Percentiles rank a stretch among this genome's conserved stretches.
phyloP scores from a whole-genome alignment of 1,140 invertebrate genomes.

The Mizuhopecten yessoensis region DNA sequence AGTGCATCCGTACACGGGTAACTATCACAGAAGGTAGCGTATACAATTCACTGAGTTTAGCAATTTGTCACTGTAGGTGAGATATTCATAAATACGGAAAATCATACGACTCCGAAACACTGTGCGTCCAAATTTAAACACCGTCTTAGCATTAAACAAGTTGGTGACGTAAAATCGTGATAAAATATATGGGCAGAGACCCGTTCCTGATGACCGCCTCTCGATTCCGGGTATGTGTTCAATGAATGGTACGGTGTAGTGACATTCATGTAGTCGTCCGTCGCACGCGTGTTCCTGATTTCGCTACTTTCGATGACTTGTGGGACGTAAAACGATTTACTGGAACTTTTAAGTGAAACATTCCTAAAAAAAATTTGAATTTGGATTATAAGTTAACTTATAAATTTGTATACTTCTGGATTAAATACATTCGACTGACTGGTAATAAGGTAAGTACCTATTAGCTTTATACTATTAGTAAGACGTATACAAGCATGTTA shows the following conservation, averaged over 20 bases:
- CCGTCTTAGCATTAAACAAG: neutral
- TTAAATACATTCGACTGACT: neutral
- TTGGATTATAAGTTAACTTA: neutral
- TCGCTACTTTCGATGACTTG: conserved; percentile 6
- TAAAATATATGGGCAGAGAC: neutral
- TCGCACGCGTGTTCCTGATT: neutral
- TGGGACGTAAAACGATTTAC: conserved; percentile 11
- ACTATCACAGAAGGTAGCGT: too few species aligned
- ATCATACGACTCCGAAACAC: neutral
- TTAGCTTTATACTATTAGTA: neutral
- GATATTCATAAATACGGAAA: neutral
- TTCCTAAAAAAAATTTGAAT: neutral
- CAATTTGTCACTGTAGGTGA: neutral
- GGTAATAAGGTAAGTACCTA: neutral
- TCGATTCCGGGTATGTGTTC: conserved; percentile 10
- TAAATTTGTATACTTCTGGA: neutral
- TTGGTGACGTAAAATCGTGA: neutral
- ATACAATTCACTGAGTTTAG: neutral
- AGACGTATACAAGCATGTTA: neutral
- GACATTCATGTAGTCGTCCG: neutral
- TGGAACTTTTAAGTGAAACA: neutral
- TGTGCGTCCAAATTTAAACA: neutral
- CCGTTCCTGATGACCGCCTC: conserved; percentile 4
- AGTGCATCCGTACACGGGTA: too few species aligned
- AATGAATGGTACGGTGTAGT: neutral